phyloP scores from a whole-genome alignment of 2,113 vertebrate species.

The Ginglymostoma cirratum region DNA sequence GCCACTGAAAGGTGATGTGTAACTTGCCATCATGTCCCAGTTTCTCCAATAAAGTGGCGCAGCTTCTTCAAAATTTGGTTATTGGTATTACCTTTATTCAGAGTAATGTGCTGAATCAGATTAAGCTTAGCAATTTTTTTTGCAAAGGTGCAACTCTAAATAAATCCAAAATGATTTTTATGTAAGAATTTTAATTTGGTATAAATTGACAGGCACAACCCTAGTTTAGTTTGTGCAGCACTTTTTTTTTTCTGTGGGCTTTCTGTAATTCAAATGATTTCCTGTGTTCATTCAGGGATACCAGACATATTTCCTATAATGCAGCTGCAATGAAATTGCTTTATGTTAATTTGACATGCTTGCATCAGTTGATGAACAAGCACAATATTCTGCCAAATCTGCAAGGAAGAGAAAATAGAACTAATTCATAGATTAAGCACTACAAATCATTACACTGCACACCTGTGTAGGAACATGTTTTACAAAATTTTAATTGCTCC shows the following conservation, averaged over 20 bases:
- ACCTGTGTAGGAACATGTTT: neutral
- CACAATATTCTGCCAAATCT: neutral
- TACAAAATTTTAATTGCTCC: slow-evolving; percentile 3
- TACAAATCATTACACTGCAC: neutral
- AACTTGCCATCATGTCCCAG: neutral
- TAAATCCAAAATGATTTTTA: neutral
- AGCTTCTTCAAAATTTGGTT: neutral
- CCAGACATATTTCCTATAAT: neutral
- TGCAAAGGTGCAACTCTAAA: neutral
- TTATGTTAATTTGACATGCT: neutral
- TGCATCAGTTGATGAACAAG: neutral
- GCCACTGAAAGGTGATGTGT: neutral
- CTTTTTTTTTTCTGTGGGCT: neutral
- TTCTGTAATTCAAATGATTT: neutral
- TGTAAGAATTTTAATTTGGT: neutral
- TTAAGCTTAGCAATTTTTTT: neutral
- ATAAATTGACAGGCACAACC: neutral
- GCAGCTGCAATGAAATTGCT: neutral
- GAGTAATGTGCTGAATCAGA: neutral
- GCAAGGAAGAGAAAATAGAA: neutral
- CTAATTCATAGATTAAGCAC: neutral
- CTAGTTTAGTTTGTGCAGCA: neutral
- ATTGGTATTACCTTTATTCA: neutral
- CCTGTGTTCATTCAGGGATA: neutral
- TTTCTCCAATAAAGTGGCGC: neutral